Percentiles rank a stretch among this genome's conserved stretches.
phyloP scores from a whole-genome alignment of 2,797 vertebrate genomes.

The Lagodon rhomboides region DNA sequence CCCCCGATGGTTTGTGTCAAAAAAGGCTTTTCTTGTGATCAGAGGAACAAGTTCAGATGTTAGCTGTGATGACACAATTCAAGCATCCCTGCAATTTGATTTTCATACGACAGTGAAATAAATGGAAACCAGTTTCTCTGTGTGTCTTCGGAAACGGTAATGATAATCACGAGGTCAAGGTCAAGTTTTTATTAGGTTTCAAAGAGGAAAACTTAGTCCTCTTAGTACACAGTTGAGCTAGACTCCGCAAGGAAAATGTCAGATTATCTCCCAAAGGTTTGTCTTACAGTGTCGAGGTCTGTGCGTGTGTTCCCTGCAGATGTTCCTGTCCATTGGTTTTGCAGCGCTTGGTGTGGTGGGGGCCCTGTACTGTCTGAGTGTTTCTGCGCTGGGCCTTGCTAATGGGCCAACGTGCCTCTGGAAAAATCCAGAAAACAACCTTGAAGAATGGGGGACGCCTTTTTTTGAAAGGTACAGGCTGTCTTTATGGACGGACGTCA shows the following conservation, averaged over 20 bases:
- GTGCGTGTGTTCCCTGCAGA: constrained; percentile 66
- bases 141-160: neutral
- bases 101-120: neutral
- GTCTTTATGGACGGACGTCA: neutral
- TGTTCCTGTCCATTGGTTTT: constrained; percentile 87
- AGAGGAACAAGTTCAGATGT: neutral
- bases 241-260: neutral
- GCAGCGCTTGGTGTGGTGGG: constrained; percentile 78
- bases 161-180: neutral
- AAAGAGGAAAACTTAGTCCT: neutral
- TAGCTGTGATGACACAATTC: too few species aligned
- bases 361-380: constrained; percentile 71
- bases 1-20: too few species aligned
- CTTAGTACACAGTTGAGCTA: neutral
- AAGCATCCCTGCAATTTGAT: too few species aligned
- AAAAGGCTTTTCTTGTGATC: neutral
- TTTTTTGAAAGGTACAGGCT: constrained; percentile 58
- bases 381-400: constrained; percentile 71
- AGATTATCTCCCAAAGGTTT: too few species aligned
- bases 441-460: neutral
- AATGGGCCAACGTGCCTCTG: constrained; percentile 75
- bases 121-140: neutral
- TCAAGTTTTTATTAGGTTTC: neutral
- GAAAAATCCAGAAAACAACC: fast-evolving
- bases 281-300: too few species aligned